Conservation (phyloP, 2,888 invertebrate genomes). For the Epirrhoe alternata region DNA sequence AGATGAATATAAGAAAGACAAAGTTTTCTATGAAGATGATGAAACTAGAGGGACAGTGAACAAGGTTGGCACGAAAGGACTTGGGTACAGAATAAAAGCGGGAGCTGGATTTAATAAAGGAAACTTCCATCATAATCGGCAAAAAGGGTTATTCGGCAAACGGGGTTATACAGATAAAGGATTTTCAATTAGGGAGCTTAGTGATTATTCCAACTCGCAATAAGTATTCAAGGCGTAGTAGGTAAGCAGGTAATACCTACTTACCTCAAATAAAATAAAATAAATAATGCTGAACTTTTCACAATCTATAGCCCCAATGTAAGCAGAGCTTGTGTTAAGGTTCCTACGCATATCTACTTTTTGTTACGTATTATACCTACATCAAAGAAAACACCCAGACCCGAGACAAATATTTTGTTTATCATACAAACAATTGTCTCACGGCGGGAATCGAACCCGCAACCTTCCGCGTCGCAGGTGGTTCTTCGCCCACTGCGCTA, state of each 20-base stretch:
- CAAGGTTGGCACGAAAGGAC: conserved; percentile 79
- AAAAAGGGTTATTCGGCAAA: conserved; percentile 75
- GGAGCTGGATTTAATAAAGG: conserved; percentile 75
- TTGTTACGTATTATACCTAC: too few species aligned
- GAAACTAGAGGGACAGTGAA: conserved; percentile 80
- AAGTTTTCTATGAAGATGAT: conserved; percentile 84
- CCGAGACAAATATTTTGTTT: too few species aligned
- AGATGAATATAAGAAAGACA: conserved; percentile 86
- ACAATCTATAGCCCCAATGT: too few species aligned
- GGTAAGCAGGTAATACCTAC: neutral
- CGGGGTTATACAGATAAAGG: conserved; percentile 81
- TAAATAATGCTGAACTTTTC: too few species aligned
- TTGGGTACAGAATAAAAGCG: conserved; percentile 71
- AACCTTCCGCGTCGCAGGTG: too few species aligned
- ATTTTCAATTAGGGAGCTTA: conserved; percentile 76
- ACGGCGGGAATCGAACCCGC: too few species aligned
- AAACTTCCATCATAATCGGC: conserved; percentile 68
- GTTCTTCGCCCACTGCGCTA: too few species aligned
- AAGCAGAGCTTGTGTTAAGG: too few species aligned
- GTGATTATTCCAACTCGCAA: conserved; percentile 73
- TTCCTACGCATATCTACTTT: too few species aligned
- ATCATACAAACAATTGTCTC: too few species aligned
- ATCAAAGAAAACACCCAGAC: too few species aligned
- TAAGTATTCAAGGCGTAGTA: conserved; percentile 67
- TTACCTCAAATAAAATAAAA: too few species aligned